A percentile compares a stretch with the other conserved stretches of the same genome.
Conservation (phyloP, 2,113 vertebrate genomes). For the Plecotus auritus region DNA sequence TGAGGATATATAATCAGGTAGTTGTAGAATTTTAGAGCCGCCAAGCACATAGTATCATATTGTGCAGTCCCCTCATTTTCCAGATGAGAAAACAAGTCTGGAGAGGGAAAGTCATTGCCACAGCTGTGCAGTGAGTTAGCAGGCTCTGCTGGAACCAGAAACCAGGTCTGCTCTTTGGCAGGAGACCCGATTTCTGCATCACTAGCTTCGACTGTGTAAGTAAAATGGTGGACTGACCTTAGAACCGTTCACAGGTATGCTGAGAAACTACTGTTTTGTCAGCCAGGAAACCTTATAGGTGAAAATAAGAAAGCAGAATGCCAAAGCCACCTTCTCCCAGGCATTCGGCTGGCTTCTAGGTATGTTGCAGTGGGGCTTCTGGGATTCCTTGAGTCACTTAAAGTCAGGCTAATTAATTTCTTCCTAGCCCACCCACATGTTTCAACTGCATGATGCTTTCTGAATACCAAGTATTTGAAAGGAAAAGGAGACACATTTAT, state of each 20-base stretch:
- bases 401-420: background rate
- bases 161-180: background rate
- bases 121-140: background rate
- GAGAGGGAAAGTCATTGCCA: background rate
- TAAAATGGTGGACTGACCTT: background rate
- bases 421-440: background rate
- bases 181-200: conserved; percentile 8
- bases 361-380: background rate
- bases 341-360: background rate
- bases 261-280: background rate
- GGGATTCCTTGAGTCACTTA: background rate
- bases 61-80: background rate
- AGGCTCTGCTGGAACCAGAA: background rate
- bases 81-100: background rate
- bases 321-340: background rate
- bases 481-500: background rate
- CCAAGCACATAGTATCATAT: background rate
- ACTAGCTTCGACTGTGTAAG: conserved; percentile 19
- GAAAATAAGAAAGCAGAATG: background rate
- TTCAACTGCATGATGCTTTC: background rate
- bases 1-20: background rate
- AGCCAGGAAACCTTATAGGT: background rate
- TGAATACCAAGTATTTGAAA: background rate
- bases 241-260: background rate
- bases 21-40: background rate